These are phyloP conservation scores for Temnothorax ravouxi DNA, from an alignment of 2,888 invertebrate genomes.

Conservation along the genomic window DNA sequence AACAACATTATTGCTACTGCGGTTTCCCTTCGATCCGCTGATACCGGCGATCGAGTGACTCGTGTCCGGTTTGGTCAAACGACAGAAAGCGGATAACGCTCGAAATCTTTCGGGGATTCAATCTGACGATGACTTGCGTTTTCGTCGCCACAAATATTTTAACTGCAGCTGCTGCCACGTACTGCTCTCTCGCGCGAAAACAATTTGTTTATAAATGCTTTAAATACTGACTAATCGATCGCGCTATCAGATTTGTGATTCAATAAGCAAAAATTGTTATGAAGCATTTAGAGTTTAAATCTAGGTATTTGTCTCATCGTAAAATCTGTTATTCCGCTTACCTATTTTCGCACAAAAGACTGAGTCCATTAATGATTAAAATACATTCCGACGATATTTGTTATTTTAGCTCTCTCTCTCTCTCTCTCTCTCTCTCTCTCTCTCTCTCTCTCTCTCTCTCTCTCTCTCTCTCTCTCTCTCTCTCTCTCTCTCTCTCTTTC, in stretches of 20 bases:
- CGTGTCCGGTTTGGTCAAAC: slow-evolving; percentile 11
- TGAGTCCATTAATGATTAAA: background rate
- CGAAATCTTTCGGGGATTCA: background rate
- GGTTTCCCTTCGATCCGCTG: slow-evolving; percentile 69
- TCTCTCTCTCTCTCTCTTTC: no score
- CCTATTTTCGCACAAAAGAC: background rate
- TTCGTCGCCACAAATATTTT: background rate
- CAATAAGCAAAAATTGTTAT: background rate
- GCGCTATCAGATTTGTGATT: background rate
- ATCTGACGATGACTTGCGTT: background rate
- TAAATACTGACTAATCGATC: background rate
- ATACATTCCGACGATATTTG: background rate
- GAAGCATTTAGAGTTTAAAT: background rate
- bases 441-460: no score
- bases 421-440: no score
- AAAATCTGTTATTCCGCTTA: background rate
- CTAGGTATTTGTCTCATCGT: background rate
- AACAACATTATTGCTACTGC: slow-evolving; percentile 72
- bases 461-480: no score
- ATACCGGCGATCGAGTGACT: slow-evolving; percentile 64
- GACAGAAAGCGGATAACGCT: background rate
- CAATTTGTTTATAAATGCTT: background rate
- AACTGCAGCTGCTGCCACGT: background rate
- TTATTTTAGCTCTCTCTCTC: background rate
- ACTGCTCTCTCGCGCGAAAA: background rate